A percentile compares a stretch with the other conserved stretches of the same genome.
Evolutionary conservation across 2,797 vertebrate species (phyloP).

Genomic region (Danio jaintianensis): DNA sequence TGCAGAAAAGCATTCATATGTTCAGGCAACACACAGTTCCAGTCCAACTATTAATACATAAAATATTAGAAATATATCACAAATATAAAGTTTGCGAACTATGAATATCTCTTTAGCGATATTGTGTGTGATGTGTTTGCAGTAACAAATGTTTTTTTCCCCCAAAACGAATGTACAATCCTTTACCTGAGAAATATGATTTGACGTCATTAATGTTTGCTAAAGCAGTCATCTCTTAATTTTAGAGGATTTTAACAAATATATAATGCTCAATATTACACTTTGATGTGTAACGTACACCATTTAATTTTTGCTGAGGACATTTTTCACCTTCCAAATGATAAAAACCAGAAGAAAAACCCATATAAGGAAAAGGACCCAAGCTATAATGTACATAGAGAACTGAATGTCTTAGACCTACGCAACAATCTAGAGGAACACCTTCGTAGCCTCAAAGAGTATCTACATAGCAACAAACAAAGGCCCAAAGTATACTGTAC

Average conservation of each 20-base stretch:
- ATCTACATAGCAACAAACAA: background rate
- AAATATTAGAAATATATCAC: too few relatives aligned
- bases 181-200: conserved; percentile 31
- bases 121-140: conserved; percentile 23
- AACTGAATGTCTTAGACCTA: background rate
- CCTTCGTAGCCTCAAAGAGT: background rate
- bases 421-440: background rate
- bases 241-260: background rate
- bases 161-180: conserved; percentile 25
- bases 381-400: background rate
- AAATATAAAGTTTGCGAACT: conserved; percentile 11
- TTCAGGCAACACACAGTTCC: background rate
- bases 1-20: background rate
- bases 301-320: background rate
- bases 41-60: background rate
- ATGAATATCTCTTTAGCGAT: conserved; percentile 41
- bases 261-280: background rate
- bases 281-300: background rate
- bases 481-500: too few relatives aligned
- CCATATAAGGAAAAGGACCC: background rate
- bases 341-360: background rate
- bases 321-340: background rate
- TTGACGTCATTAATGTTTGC: conserved; percentile 32
- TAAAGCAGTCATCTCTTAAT: background rate
- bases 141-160: conserved; percentile 20